Base-by-base conservation (phyloP, 2,113 vertebrate genomes). In the Barnardius zonarius region DNA sequence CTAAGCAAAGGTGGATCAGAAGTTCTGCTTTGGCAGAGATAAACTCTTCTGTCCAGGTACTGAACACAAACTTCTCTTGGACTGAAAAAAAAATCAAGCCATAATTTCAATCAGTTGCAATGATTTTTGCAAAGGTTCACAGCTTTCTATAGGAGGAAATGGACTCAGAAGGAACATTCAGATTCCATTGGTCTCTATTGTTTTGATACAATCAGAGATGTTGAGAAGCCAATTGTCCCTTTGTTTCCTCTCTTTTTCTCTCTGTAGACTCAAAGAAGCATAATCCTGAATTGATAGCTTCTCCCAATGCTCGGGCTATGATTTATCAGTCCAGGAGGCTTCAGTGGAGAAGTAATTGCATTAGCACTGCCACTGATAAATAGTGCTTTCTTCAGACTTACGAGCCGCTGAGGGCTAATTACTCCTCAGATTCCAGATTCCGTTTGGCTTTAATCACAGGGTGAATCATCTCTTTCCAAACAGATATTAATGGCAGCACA, bases 321-420 rank as follows among this genome's bases (percentile, higher is more conserved):
- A 97, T 96, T 91, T 79, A 97, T 96, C 91, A 61, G 83, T 70
- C 79, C 61, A 82, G 67, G 76, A 86, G 77, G 30, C 83, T 88
- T 93, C 88, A 88, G 86, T 85, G 74, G 77, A 97, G 59, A 96
- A 96, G 90, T 97, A 97, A 97, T 96, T 97, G 94, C 94, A 95
- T 96, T 96, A 97, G 96, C 96, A 95, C 96, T 93, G 78, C 88
- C 72, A 82, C 92, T 97, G 97, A 98, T 98, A 97, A 95, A 97
- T 97, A 93, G 95, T 92, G 94, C 86, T 91, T 96, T 96, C 93
- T 85, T 88, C 96, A 96, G 80, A 86, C 97, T 98, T 97, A 96
- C 81, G 97, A 98, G 93, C 96, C 98, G 96, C 97, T 97, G 97
- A 91, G 93, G 96, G 98, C 97, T 98, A 98, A 98, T 99, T 98